Conservation (phyloP, 2,888 invertebrate genomes). For the Horisme vitalbata region DNA sequence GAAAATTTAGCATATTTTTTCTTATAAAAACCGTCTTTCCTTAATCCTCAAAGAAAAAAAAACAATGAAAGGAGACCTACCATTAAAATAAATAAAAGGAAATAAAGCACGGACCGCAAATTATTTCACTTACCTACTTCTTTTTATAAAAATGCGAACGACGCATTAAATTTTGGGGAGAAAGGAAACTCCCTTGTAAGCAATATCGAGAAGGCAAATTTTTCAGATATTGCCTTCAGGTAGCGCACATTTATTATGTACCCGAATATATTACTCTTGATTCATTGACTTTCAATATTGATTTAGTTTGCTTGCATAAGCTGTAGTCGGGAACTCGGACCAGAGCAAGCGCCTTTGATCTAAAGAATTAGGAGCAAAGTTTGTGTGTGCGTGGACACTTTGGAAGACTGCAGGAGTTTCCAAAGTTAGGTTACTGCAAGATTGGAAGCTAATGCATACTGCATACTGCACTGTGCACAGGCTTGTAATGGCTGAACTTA, state of each 20-base stretch:
- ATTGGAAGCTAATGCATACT: constrained; percentile 38
- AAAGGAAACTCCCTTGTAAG: constrained; percentile 83
- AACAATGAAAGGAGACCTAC: constrained; percentile 76
- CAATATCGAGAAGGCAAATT: constrained; percentile 83
- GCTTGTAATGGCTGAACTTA: constrained; percentile 12
- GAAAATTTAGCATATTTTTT: constrained; percentile 64
- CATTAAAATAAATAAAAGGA: constrained; percentile 83
- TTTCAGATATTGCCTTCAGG: constrained; percentile 84
- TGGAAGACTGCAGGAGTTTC: constrained; percentile 38
- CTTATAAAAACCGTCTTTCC: constrained; percentile 58
- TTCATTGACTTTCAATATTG: constrained; percentile 83
- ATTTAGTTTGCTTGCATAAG: constrained; percentile 82
- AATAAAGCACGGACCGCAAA: constrained; percentile 80
- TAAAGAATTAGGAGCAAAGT: constrained; percentile 59
- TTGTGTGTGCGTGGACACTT: constrained; percentile 46
- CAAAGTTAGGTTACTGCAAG: constrained; percentile 30
- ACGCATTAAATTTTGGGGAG: constrained; percentile 83
- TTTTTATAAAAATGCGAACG: constrained; percentile 83
- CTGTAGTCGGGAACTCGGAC: constrained; percentile 70
- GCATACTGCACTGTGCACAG: background rate
- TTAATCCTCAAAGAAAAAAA: constrained; percentile 68
- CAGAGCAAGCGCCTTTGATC: constrained; percentile 52
- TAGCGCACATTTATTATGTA: constrained; percentile 84
- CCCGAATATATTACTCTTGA: constrained; percentile 84
- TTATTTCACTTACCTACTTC: constrained; percentile 82